phyloP scores from a whole-genome alignment of 2,888 invertebrate genomes.

The Cremastobaeus sp. region DNA sequence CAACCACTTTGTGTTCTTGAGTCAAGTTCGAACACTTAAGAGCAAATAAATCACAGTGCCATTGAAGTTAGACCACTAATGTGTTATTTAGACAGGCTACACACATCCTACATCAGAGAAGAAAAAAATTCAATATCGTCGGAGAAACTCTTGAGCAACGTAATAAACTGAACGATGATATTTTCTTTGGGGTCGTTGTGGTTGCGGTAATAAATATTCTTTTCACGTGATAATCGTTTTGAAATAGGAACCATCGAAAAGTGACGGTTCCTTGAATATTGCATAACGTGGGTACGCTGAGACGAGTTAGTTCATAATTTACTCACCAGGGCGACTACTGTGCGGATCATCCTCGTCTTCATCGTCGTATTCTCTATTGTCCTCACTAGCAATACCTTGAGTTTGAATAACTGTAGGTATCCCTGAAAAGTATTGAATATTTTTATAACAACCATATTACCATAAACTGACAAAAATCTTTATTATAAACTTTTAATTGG shows the following conservation, averaged over 20 bases:
- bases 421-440: no score
- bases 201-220: slow-evolving; percentile 19
- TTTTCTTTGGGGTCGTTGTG: slow-evolving; percentile 1
- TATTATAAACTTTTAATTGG: no score
- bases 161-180: slow-evolving; percentile 5
- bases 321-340: slow-evolving; percentile 87
- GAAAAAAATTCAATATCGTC: neutral
- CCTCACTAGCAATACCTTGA: slow-evolving; percentile 80
- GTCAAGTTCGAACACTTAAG: no score
- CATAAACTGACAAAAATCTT: no score
- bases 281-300: slow-evolving; percentile 3
- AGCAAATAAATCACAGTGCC: slow-evolving; percentile 16
- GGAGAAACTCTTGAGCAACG: no score
- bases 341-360: slow-evolving; percentile 81
- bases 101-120: neutral
- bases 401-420: slow-evolving; percentile 87
- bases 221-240: slow-evolving; percentile 10
- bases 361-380: slow-evolving; percentile 75
- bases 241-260: slow-evolving; percentile 5
- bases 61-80: slow-evolving; percentile 21
- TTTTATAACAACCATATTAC: no score
- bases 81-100: slow-evolving; percentile 25
- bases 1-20: no score
- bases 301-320: slow-evolving; percentile 66
- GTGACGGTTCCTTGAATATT: neutral